A percentile compares a stretch with the other conserved stretches of the same genome.
phyloP scores from a whole-genome alignment of 2,113 vertebrate species.

The Gallinago paraguaiae region DNA sequence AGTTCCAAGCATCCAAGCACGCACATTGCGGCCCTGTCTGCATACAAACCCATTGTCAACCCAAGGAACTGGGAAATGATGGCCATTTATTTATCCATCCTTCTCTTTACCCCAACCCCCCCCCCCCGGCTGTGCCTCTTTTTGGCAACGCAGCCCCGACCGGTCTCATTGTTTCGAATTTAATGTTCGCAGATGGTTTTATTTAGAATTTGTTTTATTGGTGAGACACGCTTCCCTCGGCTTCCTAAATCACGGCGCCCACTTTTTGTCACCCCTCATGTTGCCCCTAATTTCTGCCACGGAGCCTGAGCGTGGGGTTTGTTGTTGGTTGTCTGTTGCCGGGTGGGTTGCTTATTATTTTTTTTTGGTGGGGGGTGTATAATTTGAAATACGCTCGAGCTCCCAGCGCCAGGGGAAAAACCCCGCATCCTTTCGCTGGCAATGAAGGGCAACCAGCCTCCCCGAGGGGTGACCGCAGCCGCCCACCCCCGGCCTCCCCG shows the following conservation, averaged over 20 bases:
- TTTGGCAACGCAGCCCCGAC: neutral
- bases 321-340: neutral
- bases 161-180: conserved; percentile 21
- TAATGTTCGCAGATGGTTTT: conserved; percentile 32
- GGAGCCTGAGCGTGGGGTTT: neutral
- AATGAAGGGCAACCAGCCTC: neutral
- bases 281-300: neutral
- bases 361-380: neutral
- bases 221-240: conserved; percentile 35
- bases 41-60: neutral
- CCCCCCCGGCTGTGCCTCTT: neutral
- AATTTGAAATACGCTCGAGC: neutral
- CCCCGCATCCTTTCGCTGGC: neutral
- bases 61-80: conserved; percentile 20
- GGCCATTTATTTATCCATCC: neutral
- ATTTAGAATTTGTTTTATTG: conserved; percentile 29
- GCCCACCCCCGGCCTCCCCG: neutral
- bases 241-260: conserved; percentile 17
- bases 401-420: neutral
- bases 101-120: neutral
- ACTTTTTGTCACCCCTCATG: neutral
- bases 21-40: neutral
- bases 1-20: neutral
- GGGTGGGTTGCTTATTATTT: neutral
- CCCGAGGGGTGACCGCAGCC: neutral